Conservation (phyloP, 2,888 invertebrate species). For the Hypercompe scribonia region DNA sequence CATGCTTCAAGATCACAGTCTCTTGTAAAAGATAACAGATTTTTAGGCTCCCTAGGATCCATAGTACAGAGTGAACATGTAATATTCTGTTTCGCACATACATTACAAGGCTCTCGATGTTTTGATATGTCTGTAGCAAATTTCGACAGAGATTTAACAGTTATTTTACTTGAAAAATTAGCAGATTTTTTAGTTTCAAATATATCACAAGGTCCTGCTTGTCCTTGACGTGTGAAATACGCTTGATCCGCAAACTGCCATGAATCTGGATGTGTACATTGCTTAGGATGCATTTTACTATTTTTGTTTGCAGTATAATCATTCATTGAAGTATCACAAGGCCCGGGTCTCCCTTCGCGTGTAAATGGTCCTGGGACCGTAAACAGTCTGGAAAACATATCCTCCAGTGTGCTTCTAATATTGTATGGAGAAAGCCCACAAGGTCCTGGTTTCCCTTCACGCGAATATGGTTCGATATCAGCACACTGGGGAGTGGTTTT, state of each 20-base stretch:
- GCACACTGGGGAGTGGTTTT: background rate
- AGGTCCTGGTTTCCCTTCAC: conserved; percentile 3
- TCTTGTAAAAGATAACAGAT: background rate
- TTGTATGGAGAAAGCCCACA: background rate
- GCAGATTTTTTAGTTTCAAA: background rate
- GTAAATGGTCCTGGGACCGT: background rate
- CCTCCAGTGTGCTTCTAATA: background rate
- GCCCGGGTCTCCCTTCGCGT: background rate
- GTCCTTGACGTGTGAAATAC: background rate
- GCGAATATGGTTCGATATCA: conserved; percentile 2
- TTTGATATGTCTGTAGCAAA: background rate
- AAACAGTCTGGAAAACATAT: background rate
- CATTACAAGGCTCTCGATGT: background rate
- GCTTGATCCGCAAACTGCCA: background rate
- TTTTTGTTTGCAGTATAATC: background rate
- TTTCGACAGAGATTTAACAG: background rate
- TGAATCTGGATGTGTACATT: background rate
- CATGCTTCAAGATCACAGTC: background rate
- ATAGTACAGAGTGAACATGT: background rate
- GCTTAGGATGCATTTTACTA: background rate
- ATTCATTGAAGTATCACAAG: background rate
- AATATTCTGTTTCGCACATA: background rate
- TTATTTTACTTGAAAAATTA: background rate
- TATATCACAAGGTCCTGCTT: background rate
- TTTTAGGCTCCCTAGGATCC: background rate